These are phyloP conservation scores for Seira ritae DNA, from an alignment of 2,888 invertebrate species.

Conservation along the genomic window DNA sequence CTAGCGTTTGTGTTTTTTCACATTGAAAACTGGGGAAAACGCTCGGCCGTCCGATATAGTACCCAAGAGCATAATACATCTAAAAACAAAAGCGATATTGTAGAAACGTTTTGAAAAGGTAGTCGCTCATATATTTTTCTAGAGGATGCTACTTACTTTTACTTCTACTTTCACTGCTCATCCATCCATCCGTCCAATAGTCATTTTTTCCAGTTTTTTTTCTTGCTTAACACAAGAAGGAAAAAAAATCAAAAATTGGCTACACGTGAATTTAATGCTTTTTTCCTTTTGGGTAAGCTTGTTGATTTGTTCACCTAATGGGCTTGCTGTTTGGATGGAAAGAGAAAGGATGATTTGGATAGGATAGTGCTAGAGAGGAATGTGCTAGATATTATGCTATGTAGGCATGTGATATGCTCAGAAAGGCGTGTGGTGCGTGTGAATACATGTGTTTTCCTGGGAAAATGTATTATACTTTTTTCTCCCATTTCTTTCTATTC, in stretches of 20 bases:
- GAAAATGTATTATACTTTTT: not conserved
- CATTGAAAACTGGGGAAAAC: not conserved
- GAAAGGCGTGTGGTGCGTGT: not conserved
- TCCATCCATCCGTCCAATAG: too few relatives aligned
- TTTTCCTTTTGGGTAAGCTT: not conserved
- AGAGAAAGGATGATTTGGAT: not conserved
- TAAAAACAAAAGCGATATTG: not conserved
- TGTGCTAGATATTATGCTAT: not conserved
- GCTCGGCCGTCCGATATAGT: not conserved
- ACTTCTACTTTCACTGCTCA: not conserved
- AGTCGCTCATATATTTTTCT: too few relatives aligned
- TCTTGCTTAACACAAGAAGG: not conserved
- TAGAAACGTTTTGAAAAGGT: constrained; percentile 1
- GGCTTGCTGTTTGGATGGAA: not conserved
- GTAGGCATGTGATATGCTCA: not conserved
- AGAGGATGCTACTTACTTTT: not conserved
- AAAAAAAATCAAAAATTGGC: not conserved
- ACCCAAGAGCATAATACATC: not conserved
- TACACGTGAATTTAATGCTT: not conserved
- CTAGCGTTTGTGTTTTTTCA: not conserved
- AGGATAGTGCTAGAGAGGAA: too few relatives aligned
- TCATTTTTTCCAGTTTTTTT: too few relatives aligned
- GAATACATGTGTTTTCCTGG: not conserved
- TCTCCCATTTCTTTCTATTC: constrained; percentile 6
- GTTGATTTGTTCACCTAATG: not conserved